Evolutionary conservation across 2,113 vertebrate species (phyloP).

Genomic region (Ciconia boyciana): DNA sequence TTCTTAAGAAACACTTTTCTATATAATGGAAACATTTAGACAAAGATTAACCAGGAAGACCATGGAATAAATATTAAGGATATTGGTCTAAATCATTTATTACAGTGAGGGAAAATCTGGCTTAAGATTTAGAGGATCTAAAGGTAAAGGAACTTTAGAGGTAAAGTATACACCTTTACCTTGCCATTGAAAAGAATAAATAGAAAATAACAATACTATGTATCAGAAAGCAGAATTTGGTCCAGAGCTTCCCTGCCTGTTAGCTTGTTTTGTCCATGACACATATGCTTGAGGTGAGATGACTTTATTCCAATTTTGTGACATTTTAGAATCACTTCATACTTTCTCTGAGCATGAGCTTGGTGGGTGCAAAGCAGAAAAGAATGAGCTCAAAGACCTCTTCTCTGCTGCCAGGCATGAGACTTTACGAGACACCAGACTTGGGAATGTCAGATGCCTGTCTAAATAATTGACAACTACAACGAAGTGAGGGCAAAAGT

Average conservation of each 20-base stretch:
- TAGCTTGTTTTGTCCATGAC: background rate
- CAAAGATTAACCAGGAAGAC: background rate
- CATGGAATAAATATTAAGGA: background rate
- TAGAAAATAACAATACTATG: background rate
- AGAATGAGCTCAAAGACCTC: background rate
- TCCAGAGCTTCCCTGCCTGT: background rate
- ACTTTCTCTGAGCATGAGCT: background rate
- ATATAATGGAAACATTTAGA: background rate
- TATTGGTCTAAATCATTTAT: background rate
- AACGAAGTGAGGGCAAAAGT: conserved; percentile 24
- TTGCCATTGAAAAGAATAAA: background rate
- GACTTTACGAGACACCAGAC: background rate
- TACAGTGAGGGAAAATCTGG: background rate
- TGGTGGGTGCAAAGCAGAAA: background rate
- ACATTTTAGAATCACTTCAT: background rate
- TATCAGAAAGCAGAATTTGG: background rate
- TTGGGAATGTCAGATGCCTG: background rate
- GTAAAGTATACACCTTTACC: background rate
- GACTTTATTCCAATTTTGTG: background rate
- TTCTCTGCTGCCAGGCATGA: background rate
- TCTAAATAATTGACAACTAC: conserved; percentile 42
- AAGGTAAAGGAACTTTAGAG: too few relatives aligned
- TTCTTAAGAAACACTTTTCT: background rate
- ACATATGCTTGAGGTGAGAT: background rate
- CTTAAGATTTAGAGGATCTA: background rate